phyloP scores from a whole-genome alignment of 92 coral and sea anemone genomes.

The Porites rus region DNA sequence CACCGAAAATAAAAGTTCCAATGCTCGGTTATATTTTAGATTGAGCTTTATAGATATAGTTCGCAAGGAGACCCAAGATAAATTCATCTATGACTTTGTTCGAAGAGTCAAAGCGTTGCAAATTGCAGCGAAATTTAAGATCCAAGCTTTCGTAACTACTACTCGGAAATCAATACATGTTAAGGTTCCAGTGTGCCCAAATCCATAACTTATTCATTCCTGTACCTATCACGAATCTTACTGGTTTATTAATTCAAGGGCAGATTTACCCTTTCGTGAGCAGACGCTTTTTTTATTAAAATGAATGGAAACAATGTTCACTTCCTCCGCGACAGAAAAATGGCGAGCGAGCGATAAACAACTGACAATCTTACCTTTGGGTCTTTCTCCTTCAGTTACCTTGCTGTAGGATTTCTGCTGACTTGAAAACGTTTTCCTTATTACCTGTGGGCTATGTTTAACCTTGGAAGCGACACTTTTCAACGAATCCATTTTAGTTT shows the following conservation, averaged over 20 bases:
- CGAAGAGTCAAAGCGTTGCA: too few relatives aligned
- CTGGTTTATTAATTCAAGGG: neutral
- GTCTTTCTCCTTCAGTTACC: constrained; percentile 49
- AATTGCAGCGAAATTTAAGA: too few relatives aligned
- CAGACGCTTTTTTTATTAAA: neutral
- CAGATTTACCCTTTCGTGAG: neutral
- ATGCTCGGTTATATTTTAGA: too few relatives aligned
- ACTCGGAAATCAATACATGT: too few relatives aligned
- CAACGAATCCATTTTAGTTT: constrained; percentile 74
- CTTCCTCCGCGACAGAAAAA: neutral
- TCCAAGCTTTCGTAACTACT: too few relatives aligned
- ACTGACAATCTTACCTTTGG: constrained; percentile 63
- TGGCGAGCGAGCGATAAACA: neutral
- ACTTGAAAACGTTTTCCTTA: constrained; percentile 79
- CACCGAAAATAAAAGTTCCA: too few relatives aligned
- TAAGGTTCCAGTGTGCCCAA: too few relatives aligned
- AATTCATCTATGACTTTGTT: too few relatives aligned
- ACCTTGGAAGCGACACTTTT: constrained; percentile 92
- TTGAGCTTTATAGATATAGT: too few relatives aligned
- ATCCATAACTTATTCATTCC: too few relatives aligned
- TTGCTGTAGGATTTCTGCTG: constrained; percentile 41
- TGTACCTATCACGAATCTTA: neutral
- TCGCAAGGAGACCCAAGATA: too few relatives aligned
- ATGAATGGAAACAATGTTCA: neutral
- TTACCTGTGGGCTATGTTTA: constrained; percentile 88